Conservation (phyloP, 2,113 vertebrate species). For the Helogale parvula region DNA sequence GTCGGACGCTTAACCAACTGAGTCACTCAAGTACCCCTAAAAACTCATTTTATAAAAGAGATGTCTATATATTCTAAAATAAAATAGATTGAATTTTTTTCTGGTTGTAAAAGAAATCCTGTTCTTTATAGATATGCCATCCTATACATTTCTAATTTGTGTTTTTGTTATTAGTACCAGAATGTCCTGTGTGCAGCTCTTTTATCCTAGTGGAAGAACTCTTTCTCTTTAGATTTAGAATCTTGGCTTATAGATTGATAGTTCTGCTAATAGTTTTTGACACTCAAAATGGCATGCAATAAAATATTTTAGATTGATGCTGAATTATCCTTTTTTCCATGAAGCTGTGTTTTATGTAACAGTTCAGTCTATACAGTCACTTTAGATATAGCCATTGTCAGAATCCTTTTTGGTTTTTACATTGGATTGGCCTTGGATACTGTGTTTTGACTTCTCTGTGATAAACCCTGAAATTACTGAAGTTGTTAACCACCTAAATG, state of each 20-base stretch:
- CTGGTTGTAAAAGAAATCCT: neutral
- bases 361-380: neutral
- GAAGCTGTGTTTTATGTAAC: neutral
- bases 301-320: conserved; percentile 5
- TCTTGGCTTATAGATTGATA: neutral
- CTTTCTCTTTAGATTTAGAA: neutral
- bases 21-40: too few species aligned
- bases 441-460: neutral
- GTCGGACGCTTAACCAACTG: too few species aligned
- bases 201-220: neutral
- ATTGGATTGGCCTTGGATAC: neutral
- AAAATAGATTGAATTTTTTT: conserved; percentile 2
- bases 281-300: neutral
- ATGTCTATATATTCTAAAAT: neutral
- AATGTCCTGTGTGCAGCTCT: neutral
- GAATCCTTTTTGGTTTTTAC: neutral
- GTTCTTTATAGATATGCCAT: neutral
- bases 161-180: neutral
- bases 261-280: neutral
- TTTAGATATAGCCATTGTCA: neutral
- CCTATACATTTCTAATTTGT: neutral
- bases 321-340: neutral
- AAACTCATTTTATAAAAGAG: neutral
- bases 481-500: neutral
- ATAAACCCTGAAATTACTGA: conserved; percentile 38